Conservation (phyloP, 2,888 invertebrate species). For the Drosophila engyochracea region DNA sequence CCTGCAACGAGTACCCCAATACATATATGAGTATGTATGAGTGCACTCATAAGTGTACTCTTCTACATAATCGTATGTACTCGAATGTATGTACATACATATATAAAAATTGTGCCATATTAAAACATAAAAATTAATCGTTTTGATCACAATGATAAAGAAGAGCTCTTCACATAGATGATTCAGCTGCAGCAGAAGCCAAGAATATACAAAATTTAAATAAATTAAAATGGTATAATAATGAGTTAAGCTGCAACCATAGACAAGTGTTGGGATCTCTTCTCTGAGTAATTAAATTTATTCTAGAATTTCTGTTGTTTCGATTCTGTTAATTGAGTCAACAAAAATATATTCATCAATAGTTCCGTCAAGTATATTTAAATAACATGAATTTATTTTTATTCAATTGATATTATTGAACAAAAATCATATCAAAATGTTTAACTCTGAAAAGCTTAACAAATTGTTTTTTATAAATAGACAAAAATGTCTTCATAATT, state of each 20-base stretch:
- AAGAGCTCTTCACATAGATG: conserved; percentile 50
- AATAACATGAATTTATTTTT: neutral
- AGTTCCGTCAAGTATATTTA: neutral
- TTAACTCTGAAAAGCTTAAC: neutral
- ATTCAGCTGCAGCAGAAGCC: conserved; percentile 59
- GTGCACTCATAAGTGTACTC: conserved; percentile 13
- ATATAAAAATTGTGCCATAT: conserved; percentile 46
- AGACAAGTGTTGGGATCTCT: conserved; percentile 16
- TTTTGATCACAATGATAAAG: conserved; percentile 66
- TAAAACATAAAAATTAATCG: conserved; percentile 66
- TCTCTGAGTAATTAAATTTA: conserved; percentile 23
- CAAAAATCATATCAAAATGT: neutral
- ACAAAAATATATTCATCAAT: conserved; percentile 14
- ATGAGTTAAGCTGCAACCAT: conserved; percentile 24
- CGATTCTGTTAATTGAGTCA: conserved; percentile 38
- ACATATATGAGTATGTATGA: conserved; percentile 14
- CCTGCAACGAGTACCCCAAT: conserved; percentile 17
- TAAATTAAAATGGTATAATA: conserved; percentile 22
- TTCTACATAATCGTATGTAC: conserved; percentile 1
- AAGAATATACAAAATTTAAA: conserved; percentile 5
- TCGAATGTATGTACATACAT: conserved; percentile 16
- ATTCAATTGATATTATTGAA: neutral
- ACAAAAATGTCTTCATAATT: neutral
- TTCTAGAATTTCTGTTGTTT: conserved; percentile 12
- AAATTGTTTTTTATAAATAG: neutral